phyloP scores from a whole-genome alignment of 2,797 vertebrate species.

The Acrossocheilus wenchowensis region DNA sequence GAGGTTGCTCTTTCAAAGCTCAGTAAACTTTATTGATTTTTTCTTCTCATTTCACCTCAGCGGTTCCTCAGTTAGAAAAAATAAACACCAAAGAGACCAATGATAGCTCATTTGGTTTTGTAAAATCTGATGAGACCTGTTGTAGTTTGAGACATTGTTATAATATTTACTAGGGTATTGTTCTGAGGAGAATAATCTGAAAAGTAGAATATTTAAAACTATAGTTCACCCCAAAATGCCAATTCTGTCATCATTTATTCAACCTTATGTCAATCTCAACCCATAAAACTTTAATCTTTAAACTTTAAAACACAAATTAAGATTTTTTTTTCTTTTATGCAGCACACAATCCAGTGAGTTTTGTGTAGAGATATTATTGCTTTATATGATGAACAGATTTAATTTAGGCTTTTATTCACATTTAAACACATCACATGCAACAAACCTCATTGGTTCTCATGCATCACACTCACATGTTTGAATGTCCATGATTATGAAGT shows the following conservation, averaged over 20 bases:
- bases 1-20: conserved; percentile 71
- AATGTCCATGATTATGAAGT: not conserved
- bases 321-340: not conserved
- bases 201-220: not conserved
- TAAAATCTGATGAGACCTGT: not conserved
- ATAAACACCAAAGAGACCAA: not conserved
- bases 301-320: not conserved
- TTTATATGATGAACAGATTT: not conserved
- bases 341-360: not conserved
- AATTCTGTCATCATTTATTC: not conserved
- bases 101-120: not conserved
- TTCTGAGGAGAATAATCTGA: not conserved
- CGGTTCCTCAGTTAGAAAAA: not conserved
- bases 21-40: not conserved
- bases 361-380: not conserved
- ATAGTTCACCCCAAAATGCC: not conserved
- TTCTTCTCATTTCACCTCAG: not conserved
- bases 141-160: too few species aligned
- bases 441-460: not conserved
- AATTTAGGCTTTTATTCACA: not conserved
- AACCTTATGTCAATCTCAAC: not conserved
- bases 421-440: not conserved
- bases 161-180: not conserved
- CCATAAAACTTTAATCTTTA: not conserved
- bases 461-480: not conserved